These are phyloP conservation scores for Lepidurus arcticus DNA, from an alignment of 1,140 invertebrate species.

Conservation along the genomic window DNA sequence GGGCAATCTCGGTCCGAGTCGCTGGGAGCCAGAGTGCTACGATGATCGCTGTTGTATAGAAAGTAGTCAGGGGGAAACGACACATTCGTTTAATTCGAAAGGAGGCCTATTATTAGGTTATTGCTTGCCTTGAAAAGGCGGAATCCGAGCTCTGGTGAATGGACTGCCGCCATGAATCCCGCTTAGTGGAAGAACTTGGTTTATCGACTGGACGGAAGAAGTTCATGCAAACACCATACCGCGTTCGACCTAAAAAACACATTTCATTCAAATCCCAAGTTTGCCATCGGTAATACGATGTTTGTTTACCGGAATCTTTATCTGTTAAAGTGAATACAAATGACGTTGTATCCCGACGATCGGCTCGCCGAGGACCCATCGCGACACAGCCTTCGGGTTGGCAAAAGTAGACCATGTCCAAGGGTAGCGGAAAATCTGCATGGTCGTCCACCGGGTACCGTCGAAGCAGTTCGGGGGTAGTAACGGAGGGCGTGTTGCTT, in stretches of 20 bases:
- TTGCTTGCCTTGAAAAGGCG: constrained; percentile 76
- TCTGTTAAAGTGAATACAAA: constrained; percentile 99
- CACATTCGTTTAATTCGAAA: not conserved
- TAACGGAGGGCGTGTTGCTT: constrained; percentile 35
- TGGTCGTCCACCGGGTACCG: constrained; percentile 57
- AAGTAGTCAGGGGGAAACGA: constrained; percentile 21
- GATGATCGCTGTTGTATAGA: constrained; percentile 73
- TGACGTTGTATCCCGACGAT: constrained; percentile 80
- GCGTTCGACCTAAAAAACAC: constrained; percentile 60
- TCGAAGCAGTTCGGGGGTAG: constrained; percentile 80
- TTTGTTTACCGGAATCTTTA: constrained; percentile 81
- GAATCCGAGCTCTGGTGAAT: constrained; percentile 86
- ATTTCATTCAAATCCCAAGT: not conserved
- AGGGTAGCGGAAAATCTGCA: constrained; percentile 86
- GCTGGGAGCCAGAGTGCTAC: constrained; percentile 76
- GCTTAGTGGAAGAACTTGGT: constrained; percentile 55
- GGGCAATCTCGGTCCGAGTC: constrained; percentile 75
- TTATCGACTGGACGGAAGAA: constrained; percentile 83
- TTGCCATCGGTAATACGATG: not conserved
- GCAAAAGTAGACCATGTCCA: constrained; percentile 99
- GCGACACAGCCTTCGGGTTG: constrained; percentile 92
- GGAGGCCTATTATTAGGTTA: constrained; percentile 27
- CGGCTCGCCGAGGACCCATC: constrained; percentile 72
- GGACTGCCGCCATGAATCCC: constrained; percentile 81
- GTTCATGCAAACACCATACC: constrained; percentile 95